phyloP scores from a whole-genome alignment of 2,888 invertebrate species.

The Druceiella hillmani region DNA sequence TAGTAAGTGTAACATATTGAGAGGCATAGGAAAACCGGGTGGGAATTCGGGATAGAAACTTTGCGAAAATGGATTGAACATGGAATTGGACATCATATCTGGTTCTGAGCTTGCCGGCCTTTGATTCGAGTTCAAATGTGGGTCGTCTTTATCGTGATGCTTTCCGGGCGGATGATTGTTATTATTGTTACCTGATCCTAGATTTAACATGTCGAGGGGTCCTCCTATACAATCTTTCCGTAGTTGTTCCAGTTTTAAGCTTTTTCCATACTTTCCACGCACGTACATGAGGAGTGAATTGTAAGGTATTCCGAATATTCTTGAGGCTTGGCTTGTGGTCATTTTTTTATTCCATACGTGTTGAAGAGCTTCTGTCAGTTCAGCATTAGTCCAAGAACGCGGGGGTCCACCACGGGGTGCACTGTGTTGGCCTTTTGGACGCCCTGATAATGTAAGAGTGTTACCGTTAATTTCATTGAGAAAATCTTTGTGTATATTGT shows the following conservation, averaged over 20 bases:
- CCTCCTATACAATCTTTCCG: conserved; percentile 85
- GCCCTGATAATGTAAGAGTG: conserved; percentile 60
- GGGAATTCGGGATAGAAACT: conserved; percentile 82
- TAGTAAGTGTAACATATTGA: conserved; percentile 78
- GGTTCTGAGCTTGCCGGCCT: conserved; percentile 65
- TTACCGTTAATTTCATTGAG: no score
- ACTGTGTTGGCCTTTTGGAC: conserved; percentile 88
- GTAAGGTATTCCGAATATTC: conserved; percentile 91
- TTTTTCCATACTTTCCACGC: conserved; percentile 89
- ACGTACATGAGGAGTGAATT: conserved; percentile 90
- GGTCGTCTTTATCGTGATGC: conserved; percentile 54
- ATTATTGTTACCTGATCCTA: conserved; percentile 57
- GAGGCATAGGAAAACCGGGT: conserved; percentile 73
- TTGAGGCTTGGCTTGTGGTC: conserved; percentile 88
- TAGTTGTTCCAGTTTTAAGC: conserved; percentile 80
- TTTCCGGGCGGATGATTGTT: conserved; percentile 49
- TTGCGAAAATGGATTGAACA: conserved; percentile 73
- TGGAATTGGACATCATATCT: conserved; percentile 58
- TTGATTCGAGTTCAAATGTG: conserved; percentile 41
- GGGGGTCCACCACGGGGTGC: conserved; percentile 88
- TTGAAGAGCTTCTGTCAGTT: conserved; percentile 83
- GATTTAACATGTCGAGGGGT: conserved; percentile 64
- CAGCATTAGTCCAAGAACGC: conserved; percentile 88
- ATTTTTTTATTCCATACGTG: conserved; percentile 96
- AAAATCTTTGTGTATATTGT: no score